These are phyloP conservation scores for Gobio occitaniae DNA, from an alignment of 2,797 vertebrate species.

Conservation along the genomic window DNA sequence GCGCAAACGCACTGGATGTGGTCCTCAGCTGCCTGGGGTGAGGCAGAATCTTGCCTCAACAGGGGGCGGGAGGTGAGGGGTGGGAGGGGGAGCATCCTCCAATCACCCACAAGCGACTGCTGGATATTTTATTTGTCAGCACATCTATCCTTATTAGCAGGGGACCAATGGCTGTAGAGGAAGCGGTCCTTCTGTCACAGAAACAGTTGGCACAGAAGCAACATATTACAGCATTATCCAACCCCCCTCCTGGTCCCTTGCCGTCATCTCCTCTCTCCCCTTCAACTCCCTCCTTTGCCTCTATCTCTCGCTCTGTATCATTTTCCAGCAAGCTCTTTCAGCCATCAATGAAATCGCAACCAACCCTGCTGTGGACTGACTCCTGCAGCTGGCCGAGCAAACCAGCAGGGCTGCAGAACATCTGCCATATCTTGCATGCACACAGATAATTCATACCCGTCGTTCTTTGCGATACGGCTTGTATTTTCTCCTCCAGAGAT, in stretches of 20 bases:
- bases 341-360: conserved; percentile 81
- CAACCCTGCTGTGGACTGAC: conserved; percentile 29
- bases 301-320: conserved; percentile 48
- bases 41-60: conserved; percentile 36
- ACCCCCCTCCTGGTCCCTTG: conserved; percentile 76
- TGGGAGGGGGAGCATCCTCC: conserved; percentile 49
- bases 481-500: conserved; percentile 5
- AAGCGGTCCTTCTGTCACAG: conserved; percentile 80
- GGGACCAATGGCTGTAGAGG: conserved; percentile 78
- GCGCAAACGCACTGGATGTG: conserved; percentile 18
- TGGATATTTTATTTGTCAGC: conserved; percentile 70
- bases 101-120: conserved; percentile 44
- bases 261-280: conserved; percentile 75
- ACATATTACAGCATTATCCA: conserved; percentile 81
- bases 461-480: not conserved
- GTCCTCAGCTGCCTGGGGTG: conserved; percentile 36
- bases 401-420: conserved; percentile 42
- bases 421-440: conserved; percentile 45
- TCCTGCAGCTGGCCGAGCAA: conserved; percentile 8
- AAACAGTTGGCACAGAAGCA: conserved; percentile 86
- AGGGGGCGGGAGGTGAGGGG: conserved; percentile 33
- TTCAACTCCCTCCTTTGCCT: conserved; percentile 51
- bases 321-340: conserved; percentile 41
- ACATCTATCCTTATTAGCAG: conserved; percentile 69
- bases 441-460: conserved; percentile 17